Conservation (phyloP, 2,888 invertebrate genomes). For the Acronicta psi region DNA sequence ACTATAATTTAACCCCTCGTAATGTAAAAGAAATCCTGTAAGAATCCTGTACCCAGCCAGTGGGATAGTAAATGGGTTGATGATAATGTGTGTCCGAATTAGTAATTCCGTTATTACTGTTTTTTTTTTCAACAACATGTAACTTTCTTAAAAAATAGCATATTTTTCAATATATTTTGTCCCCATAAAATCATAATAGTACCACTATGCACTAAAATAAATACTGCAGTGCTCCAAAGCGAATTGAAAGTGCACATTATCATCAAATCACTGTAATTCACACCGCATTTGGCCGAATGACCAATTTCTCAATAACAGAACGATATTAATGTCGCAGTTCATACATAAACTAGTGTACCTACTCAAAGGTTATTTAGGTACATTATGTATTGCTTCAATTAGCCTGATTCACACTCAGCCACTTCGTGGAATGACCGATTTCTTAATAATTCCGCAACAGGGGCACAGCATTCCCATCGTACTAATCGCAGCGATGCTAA, state of each 20-base stretch:
- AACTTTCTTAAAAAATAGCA: no score
- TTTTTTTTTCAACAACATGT: no score
- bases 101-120: no score
- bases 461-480: background rate
- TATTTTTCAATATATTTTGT: no score
- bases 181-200: no score
- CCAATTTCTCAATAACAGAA: slow-evolving; percentile 35
- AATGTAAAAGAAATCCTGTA: no score
- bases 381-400: slow-evolving; percentile 38
- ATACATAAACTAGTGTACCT: slow-evolving; percentile 20
- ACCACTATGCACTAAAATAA: no score
- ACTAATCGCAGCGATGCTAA: background rate
- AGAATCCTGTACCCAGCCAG: no score
- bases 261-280: slow-evolving; percentile 31
- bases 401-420: slow-evolving; percentile 28
- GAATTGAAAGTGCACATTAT: slow-evolving; percentile 15
- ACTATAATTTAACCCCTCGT: no score
- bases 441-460: slow-evolving; percentile 10
- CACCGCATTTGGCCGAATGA: slow-evolving; percentile 31
- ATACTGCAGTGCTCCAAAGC: background rate
- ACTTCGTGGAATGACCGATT: slow-evolving; percentile 11
- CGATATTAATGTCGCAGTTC: slow-evolving; percentile 29
- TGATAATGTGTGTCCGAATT: no score
- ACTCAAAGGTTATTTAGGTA: slow-evolving; percentile 35
- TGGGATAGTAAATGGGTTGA: no score